Evolutionary conservation across 2,113 vertebrate species (phyloP), one percentile per base, ranked within the genome.

Genomic region (Martes martes): DNA sequence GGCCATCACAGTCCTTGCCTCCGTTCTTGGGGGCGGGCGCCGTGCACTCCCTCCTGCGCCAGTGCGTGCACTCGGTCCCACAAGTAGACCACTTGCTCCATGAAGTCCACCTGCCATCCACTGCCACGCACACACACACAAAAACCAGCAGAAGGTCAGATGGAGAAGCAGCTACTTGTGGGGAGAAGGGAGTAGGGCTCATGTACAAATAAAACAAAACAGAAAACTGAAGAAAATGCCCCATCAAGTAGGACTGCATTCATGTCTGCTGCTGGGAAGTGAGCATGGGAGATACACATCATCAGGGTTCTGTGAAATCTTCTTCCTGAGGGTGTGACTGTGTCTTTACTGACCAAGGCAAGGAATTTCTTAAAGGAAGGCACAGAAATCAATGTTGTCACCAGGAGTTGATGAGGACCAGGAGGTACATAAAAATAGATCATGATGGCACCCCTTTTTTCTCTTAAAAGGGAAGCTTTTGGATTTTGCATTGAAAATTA

Each of bases 11-110:
- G 99, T 99, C 99, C 95, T 99, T 99, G 2, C 99, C 99, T 33
- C 99, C 99, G 0, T 99, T 99, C 98, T 99, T 99, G 0, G 99
- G 99, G 0, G 99, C 99, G 0, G 99, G 99, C 11, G 99, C 99
- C 0, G 99, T 99, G 98, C 99, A 99, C 95, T 99, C 99, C 57
- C 99, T 99, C 97, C 99, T 99, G 91, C 99, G 99, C 99, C 99
- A 99, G 97, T 99, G 99, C 28, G 99, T 99, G 79, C 99, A 99
- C 98, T 99, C 99, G 0, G 99, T 99, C 97, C 99, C 99, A 39
- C 99, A 99, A 7, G 99, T 99, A 23, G 99, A 99, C 99, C 99
- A 99, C 98, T 99, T 99, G 98, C 99, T 99, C 99, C 99, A 99
- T 2, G 99, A 99, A 0, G 99, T 99, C 99, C 99, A 99, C 97